phyloP scores from a whole-genome alignment of 2,888 invertebrate genomes.

The Liopterus haemorrhoidalis region DNA sequence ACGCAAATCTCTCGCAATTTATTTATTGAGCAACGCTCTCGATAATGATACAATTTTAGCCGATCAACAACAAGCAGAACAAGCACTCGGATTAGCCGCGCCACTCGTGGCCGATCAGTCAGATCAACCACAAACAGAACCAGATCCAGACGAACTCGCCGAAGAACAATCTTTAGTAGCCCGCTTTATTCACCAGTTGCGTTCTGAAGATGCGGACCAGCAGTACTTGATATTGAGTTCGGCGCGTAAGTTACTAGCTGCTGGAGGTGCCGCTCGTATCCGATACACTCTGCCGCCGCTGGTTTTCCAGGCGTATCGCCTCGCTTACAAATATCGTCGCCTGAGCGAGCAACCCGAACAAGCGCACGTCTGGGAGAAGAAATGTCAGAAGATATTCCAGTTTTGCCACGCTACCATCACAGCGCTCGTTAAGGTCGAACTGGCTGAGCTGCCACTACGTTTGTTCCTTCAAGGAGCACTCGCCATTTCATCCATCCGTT shows the following conservation, averaged over 20 bases:
- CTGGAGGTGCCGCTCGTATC: constrained; percentile 84
- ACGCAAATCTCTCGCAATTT: constrained; percentile 77
- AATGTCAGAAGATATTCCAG: constrained; percentile 96
- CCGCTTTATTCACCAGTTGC: constrained; percentile 76
- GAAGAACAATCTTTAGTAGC: constrained; percentile 94
- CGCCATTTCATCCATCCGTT: constrained; percentile 84
- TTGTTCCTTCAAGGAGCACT: constrained; percentile 94
- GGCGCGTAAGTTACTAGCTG: constrained; percentile 78
- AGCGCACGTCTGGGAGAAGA: constrained; percentile 99
- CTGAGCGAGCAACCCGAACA: constrained; percentile 78
- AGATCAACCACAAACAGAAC: constrained; percentile 59
- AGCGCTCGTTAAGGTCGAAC: constrained; percentile 88
- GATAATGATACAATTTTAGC: constrained; percentile 85
- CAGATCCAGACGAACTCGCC: constrained; percentile 88
- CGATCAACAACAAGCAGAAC: constrained; percentile 76
- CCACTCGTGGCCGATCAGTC: constrained; percentile 82
- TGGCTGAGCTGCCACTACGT: constrained; percentile 87
- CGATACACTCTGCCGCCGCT: constrained; percentile 90
- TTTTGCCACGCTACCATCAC: constrained; percentile 95
- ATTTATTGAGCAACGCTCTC: constrained; percentile 82
- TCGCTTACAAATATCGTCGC: constrained; percentile 78
- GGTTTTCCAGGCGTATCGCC: constrained; percentile 85
- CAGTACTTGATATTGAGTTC: constrained; percentile 86
- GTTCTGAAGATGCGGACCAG: constrained; percentile 73
- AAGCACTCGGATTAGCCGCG: constrained; percentile 59